Base-by-base conservation (phyloP, 2,113 vertebrate species). In the Climacteris rufus region DNA sequence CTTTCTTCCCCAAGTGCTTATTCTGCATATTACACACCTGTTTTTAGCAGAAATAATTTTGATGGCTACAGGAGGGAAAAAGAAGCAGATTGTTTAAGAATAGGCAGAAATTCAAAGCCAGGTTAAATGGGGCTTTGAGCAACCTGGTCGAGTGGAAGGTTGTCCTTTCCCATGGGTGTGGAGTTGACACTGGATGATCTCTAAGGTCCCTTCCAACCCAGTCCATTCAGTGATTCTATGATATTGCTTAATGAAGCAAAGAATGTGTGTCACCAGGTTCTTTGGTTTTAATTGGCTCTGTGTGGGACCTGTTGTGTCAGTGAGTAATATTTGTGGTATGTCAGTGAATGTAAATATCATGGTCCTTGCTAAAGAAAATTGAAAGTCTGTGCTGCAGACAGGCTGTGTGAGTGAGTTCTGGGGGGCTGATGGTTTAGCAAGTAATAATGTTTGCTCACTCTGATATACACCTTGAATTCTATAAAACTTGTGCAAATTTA, bases 401-500 rank as follows among this genome's bases (percentile, higher is more conserved):
- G 77, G 25, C 44, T 78, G 57, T 13, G 5, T 54, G 78, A 84
- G 54, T 83, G 72, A 79, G 23, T 65, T 76, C 37, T 47, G 9
- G 27, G 14, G 28, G n/a, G 3, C 10, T 42, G 70, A 80, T 91
- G 84, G 18, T 39, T 94, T 72, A 72, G 70, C 1, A 1, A 57
- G 40, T 69, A 79, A 60, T 81, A 59, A 75, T 61, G 60, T 81
- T 95, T 89, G 50, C 59, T 91, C 40, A 24, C n/a, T 57, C 59
- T 89, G 68, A 72, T 89, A 0, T 74, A 37, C 35, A 88, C 92
- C 85, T 93, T 86, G 85, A 90, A 94, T 94, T 70, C 78, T 86
- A 33, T 83, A 66, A 72, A 83, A 83, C 87, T 91, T 93, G 56
- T 92, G 56, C 74, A 86, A 83, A 96, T 92, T 81, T 63, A 89